Evolutionary conservation across 2,113 vertebrate species (phyloP).

Genomic region (Trinectes maculatus): DNA sequence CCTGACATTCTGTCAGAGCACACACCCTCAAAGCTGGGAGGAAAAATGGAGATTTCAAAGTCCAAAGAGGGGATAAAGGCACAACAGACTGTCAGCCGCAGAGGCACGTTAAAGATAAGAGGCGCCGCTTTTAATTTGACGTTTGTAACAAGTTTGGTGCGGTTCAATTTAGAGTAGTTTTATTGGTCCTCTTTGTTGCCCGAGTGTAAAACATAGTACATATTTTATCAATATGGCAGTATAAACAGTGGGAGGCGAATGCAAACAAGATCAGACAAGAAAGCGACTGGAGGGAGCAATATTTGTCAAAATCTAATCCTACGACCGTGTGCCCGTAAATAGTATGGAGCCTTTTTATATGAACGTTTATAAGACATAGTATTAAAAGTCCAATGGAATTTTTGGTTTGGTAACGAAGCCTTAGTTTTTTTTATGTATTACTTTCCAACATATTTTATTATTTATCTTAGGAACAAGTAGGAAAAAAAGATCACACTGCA

Average conservation of each 20-base stretch:
- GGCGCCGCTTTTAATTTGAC: slow-evolving; percentile 71
- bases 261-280: slow-evolving; percentile 26
- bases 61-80: slow-evolving; percentile 75
- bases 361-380: not conserved
- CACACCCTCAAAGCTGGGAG: slow-evolving; percentile 58
- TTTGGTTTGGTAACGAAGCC: too few relatives aligned
- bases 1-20: slow-evolving; percentile 80
- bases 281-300: slow-evolving; percentile 8
- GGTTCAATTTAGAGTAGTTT: slow-evolving; percentile 57
- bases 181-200: slow-evolving; percentile 45
- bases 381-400: not conserved
- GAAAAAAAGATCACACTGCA: not conserved
- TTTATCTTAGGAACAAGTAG: too few relatives aligned
- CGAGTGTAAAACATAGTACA: slow-evolving; percentile 29
- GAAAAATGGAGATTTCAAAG: slow-evolving; percentile 77
- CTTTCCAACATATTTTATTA: not conserved
- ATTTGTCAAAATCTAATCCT: slow-evolving; percentile 24
- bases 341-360: not conserved
- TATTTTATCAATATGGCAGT: slow-evolving; percentile 32
- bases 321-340: not conserved
- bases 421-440: not conserved
- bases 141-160: slow-evolving; percentile 65
- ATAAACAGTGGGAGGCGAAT: slow-evolving; percentile 25
- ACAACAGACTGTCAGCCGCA: slow-evolving; percentile 59
- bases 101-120: slow-evolving; percentile 69